Percentiles rank a stretch among this genome's conserved stretches.
Conservation (phyloP, 2,113 vertebrate species). For the Coracopsis vasa region DNA sequence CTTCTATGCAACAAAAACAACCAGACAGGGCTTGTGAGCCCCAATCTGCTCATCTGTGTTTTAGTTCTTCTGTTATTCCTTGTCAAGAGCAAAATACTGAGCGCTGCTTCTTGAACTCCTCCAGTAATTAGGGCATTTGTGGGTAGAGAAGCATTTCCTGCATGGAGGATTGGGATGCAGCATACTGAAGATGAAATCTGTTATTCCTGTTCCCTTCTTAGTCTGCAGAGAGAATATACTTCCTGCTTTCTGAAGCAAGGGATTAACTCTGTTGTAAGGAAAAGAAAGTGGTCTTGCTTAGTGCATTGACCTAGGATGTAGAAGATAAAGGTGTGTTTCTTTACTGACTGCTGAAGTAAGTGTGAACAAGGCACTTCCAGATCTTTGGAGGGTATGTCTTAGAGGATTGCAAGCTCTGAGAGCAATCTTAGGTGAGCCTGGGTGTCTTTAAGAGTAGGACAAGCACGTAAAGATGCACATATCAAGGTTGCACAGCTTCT, state of each 20-base stretch:
- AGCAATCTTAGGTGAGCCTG: not conserved
- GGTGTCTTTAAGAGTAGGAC: not conserved
- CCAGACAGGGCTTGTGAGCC: not conserved
- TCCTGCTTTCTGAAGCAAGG: not conserved
- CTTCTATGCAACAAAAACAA: not conserved
- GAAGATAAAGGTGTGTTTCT: not conserved
- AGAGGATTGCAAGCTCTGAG: fast-evolving
- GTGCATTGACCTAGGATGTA: not conserved
- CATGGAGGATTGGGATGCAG: not conserved
- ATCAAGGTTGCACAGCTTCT: no score
- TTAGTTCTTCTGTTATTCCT: not conserved
- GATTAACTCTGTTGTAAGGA: not conserved
- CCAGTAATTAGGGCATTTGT: slow-evolving; percentile 32
- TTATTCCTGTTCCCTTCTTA: not conserved
- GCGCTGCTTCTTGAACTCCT: not conserved
- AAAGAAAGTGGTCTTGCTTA: not conserved
- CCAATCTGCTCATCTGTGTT: not conserved
- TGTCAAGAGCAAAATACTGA: not conserved
- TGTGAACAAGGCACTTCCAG: not conserved
- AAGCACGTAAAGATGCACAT: not conserved
- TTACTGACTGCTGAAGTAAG: not conserved
- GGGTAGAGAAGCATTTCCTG: slow-evolving; percentile 60
- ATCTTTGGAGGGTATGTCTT: not conserved
- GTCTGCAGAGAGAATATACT: not conserved
- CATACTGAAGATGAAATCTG: not conserved